Evolutionary conservation across 2,888 invertebrate genomes (phyloP).

Genomic region (Seira sanloemensis): DNA sequence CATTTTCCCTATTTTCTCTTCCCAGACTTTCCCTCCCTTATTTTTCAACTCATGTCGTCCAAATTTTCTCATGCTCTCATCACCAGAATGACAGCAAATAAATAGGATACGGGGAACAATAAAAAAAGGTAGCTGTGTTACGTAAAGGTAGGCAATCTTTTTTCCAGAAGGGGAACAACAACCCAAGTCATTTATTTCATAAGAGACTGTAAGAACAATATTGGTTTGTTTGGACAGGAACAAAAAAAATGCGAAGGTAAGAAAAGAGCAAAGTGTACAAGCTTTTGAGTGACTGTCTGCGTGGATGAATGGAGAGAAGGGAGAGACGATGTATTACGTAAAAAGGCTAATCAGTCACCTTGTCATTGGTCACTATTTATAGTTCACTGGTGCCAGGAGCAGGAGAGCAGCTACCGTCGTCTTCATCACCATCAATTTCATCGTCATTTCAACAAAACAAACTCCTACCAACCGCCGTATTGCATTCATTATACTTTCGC

Average conservation of each 20-base stretch:
- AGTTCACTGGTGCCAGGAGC: slow-evolving; percentile 15
- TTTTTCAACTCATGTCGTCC: slow-evolving; percentile 9
- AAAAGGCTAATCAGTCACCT: slow-evolving; percentile 67
- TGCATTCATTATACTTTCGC: too few relatives aligned
- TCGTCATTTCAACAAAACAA: slow-evolving; percentile 6
- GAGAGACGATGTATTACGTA: slow-evolving; percentile 42
- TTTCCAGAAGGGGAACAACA: background rate
- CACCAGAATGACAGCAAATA: slow-evolving; percentile 63
- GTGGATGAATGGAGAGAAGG: slow-evolving; percentile 24
- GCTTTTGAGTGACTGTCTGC: background rate
- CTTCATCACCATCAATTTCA: slow-evolving; percentile 9
- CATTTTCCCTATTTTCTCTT: background rate
- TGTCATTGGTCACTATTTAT: slow-evolving; percentile 63
- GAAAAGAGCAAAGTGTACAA: slow-evolving; percentile 33
- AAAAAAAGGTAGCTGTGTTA: slow-evolving; percentile 27
- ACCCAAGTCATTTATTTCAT: background rate
- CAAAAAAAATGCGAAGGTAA: background rate
- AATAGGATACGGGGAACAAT: slow-evolving; percentile 62
- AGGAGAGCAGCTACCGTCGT: slow-evolving; percentile 10
- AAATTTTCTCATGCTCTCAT: slow-evolving; percentile 49
- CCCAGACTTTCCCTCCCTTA: background rate
- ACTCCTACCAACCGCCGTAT: background rate
- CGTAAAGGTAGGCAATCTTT: background rate
- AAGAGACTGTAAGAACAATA: background rate
- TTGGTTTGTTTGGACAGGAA: slow-evolving; percentile 24